These are phyloP conservation scores for Vultur gryphus DNA, from an alignment of 2,797 vertebrate genomes.

Conservation along the genomic window DNA sequence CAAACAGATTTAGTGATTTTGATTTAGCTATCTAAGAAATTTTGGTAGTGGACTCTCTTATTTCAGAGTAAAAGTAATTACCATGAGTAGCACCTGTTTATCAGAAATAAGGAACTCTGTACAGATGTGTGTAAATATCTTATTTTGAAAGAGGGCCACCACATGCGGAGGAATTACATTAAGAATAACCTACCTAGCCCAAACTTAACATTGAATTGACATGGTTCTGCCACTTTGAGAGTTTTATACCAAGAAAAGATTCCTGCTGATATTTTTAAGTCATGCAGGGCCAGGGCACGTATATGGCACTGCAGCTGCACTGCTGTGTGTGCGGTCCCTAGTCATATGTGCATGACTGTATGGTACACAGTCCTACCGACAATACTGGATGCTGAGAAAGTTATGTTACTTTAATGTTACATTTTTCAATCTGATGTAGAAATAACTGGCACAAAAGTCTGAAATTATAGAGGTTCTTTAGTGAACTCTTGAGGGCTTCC, in stretches of 20 bases:
- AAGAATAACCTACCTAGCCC: not conserved
- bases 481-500: not conserved
- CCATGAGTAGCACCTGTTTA: not conserved
- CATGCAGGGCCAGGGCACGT: not conserved
- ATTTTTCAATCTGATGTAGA: fast-evolving
- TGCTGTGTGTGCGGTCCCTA: not conserved
- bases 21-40: not conserved
- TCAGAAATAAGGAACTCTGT: not conserved
- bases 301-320: not conserved
- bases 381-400: not conserved
- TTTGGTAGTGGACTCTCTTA: not conserved
- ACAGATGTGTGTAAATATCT: not conserved
- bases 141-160: not conserved
- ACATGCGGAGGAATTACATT: not conserved
- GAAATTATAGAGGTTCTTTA: not conserved
- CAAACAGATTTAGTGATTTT: not conserved
- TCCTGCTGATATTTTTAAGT: not conserved
- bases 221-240: not conserved
- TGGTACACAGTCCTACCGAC: not conserved
- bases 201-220: not conserved
- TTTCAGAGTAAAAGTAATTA: not conserved
- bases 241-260: not conserved
- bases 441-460: not conserved
- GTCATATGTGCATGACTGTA: not conserved
- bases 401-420: not conserved